Evolutionary conservation across 2,797 vertebrate genomes (phyloP).

Genomic region (Acrossocheilus fasciatus): DNA sequence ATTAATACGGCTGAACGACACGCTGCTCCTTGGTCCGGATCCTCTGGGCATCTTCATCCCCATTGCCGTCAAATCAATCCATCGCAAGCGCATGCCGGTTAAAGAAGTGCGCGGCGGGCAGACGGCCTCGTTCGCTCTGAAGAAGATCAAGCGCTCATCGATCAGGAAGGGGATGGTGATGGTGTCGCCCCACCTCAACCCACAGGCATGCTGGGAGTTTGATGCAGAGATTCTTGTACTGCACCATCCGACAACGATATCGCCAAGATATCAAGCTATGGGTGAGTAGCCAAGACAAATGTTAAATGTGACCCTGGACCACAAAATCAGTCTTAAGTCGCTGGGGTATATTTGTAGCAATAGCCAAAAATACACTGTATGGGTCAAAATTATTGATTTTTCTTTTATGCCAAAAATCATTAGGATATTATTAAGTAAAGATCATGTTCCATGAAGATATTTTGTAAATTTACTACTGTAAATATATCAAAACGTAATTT

Average conservation of each 20-base stretch:
- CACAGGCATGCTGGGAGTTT: conserved; percentile 96
- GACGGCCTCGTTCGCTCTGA: conserved; percentile 88
- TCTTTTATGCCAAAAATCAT: too few relatives aligned
- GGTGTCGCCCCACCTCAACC: conserved; percentile 92
- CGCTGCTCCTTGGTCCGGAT: conserved; percentile 85
- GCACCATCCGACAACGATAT: conserved; percentile 95
- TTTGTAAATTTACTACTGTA: too few relatives aligned
- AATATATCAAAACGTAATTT: too few relatives aligned
- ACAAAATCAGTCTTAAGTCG: too few relatives aligned
- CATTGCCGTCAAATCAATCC: conserved; percentile 89
- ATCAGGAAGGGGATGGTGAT: conserved; percentile 98
- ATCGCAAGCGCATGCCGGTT: conserved; percentile 90
- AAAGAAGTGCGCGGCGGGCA: conserved; percentile 89
- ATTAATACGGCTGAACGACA: conserved; percentile 87
- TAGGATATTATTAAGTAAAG: too few relatives aligned
- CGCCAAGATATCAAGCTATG: conserved; percentile 96
- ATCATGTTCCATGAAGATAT: too few relatives aligned
- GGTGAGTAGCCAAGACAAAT: conserved; percentile 73
- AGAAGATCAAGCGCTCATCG: conserved; percentile 96
- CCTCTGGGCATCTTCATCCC: conserved; percentile 87
- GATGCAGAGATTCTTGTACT: conserved; percentile 95
- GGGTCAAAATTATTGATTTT: too few relatives aligned
- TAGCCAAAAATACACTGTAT: too few relatives aligned
- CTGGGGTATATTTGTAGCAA: too few relatives aligned
- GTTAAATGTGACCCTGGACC: too few relatives aligned